phyloP scores from a whole-genome alignment of 2,888 invertebrate genomes.

The Globia sparganii region DNA sequence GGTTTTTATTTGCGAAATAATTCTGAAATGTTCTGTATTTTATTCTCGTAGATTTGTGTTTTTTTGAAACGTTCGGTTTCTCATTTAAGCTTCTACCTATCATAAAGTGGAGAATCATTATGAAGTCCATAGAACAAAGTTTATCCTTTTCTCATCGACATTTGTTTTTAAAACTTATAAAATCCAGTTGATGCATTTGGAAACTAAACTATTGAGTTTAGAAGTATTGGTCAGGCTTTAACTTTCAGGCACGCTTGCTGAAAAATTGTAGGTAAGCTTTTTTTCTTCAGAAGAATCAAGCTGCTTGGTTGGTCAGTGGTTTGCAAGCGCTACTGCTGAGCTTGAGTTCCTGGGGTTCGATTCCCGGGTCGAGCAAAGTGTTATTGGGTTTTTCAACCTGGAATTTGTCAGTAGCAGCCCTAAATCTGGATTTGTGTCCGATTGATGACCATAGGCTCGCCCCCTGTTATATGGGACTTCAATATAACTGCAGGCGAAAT shows the following conservation, averaged over 20 bases:
- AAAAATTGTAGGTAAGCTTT: neutral
- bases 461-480: neutral
- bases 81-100: neutral
- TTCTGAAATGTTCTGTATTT: neutral
- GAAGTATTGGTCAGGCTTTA: neutral
- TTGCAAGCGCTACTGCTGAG: neutral
- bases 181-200: neutral
- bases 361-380: neutral
- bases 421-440: neutral
- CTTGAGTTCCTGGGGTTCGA: neutral
- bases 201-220: neutral
- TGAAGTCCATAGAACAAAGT: neutral
- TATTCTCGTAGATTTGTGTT: neutral
- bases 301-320: neutral
- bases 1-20: neutral
- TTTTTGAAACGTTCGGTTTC: neutral
- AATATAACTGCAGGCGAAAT: neutral
- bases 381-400: neutral
- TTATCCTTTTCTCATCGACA: neutral
- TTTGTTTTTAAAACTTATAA: neutral
- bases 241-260: neutral
- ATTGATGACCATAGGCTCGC: neutral
- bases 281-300: neutral
- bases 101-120: neutral
- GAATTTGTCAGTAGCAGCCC: neutral